Evolutionary conservation across 30 jellyfish, hydroid and myxozoan species (phyloP).

Genomic region (Pseudorhiza aurosa): DNA sequence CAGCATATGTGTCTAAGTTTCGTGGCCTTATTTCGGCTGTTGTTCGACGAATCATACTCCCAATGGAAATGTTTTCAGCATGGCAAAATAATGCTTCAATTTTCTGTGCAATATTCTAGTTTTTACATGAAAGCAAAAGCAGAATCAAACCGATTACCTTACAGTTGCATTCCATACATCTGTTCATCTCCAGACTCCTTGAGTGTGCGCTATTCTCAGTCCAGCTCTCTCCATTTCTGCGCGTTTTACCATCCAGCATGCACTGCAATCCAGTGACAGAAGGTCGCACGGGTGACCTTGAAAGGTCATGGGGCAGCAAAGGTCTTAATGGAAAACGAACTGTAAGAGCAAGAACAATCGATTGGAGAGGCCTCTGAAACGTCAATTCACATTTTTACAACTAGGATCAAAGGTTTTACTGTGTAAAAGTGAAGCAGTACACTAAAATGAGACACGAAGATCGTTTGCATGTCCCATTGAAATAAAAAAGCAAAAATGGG

Average conservation of each 20-base stretch:
- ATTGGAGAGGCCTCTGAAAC: neutral
- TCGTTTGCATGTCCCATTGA: no score
- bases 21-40: no score
- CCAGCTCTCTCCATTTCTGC: constrained; percentile 66
- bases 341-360: neutral
- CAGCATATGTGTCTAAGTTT: neutral
- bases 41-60: no score
- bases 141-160: constrained; percentile 21
- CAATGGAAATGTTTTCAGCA: no score
- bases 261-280: constrained; percentile 36
- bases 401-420: no score
- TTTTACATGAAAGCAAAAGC: neutral
- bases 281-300: neutral
- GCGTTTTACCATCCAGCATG: constrained; percentile 53
- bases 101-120: no score
- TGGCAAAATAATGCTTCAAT: no score
- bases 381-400: no score
- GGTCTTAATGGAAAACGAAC: constrained; percentile 33
- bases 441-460: no score
- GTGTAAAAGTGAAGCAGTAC: no score
- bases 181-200: constrained; percentile 21
- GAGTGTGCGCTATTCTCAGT: constrained; percentile 73
- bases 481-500: no score
- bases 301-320: neutral
- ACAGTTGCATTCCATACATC: constrained; percentile 88